Percentiles rank a stretch among this genome's conserved stretches.
phyloP scores from a whole-genome alignment of 2,113 vertebrate species.

The Cyrtonyx montezumae region DNA sequence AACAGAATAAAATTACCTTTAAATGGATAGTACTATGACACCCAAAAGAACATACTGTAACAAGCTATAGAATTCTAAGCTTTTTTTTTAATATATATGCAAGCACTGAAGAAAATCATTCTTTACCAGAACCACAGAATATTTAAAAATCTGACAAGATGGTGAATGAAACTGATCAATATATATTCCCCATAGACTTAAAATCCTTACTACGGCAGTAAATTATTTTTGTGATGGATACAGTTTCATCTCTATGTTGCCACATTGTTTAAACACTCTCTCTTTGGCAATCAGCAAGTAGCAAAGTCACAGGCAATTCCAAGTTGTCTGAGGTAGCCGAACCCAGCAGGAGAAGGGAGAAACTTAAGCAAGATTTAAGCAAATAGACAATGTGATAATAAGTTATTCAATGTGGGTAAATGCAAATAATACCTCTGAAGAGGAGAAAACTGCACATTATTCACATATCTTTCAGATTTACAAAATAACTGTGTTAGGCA shows the following conservation, averaged over 20 bases:
- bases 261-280: background rate
- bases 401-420: constrained; percentile 29
- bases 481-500: constrained; percentile 1
- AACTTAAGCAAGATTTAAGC: background rate
- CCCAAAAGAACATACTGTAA: background rate
- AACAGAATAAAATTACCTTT: background rate
- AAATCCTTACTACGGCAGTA: background rate
- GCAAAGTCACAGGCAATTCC: background rate
- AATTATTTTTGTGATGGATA: background rate
- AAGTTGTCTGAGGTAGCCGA: background rate
- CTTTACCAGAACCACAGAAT: background rate
- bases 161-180: background rate
- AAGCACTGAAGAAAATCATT: background rate
- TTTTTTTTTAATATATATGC: background rate
- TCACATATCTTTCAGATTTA: constrained; percentile 40
- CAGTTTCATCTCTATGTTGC: background rate
- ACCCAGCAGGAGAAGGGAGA: background rate
- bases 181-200: background rate
- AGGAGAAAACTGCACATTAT: background rate
- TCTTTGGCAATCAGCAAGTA: background rate
- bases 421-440: constrained; percentile 32
- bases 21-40: background rate
- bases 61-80: fast-evolving
- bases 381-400: constrained; percentile 5
- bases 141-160: background rate